Conservation (phyloP, 2,888 invertebrate genomes). For the Panopea generosa region DNA sequence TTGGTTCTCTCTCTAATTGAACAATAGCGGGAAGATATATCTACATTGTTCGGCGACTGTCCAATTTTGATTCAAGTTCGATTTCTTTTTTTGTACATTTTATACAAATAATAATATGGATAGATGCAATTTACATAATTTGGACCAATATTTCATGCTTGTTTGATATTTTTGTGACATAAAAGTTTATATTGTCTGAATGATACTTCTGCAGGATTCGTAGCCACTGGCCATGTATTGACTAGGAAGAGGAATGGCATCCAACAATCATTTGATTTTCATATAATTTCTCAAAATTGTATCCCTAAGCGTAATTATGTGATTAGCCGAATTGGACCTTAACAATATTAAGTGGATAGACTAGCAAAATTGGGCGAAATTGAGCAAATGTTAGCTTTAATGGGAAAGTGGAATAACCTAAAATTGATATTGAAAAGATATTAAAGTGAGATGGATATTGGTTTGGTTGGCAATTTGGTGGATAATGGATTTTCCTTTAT, state of each 20-base stretch:
- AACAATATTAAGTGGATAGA: slow-evolving; percentile 53
- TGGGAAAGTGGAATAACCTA: slow-evolving; percentile 54
- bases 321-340: slow-evolving; percentile 56
- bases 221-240: no score
- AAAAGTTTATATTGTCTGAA: no score
- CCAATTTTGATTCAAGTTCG: no score
- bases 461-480: slow-evolving; percentile 9
- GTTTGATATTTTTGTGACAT: no score
- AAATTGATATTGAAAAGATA: slow-evolving; percentile 62
- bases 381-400: slow-evolving; percentile 64
- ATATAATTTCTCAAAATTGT: slow-evolving; percentile 61
- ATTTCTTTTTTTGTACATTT: no score
- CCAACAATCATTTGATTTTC: slow-evolving; percentile 63
- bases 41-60: no score
- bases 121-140: no score
- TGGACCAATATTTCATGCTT: no score
- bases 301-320: slow-evolving; percentile 60
- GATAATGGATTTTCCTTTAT: slow-evolving; percentile 19
- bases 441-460: slow-evolving; percentile 55
- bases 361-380: slow-evolving; percentile 62
- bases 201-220: no score
- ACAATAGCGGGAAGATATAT: no score
- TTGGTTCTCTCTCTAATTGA: no score
- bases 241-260: slow-evolving; percentile 33
- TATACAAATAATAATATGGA: no score